Evolutionary conservation across 2,113 vertebrate genomes (phyloP).

Genomic region (Vimba vimba): DNA sequence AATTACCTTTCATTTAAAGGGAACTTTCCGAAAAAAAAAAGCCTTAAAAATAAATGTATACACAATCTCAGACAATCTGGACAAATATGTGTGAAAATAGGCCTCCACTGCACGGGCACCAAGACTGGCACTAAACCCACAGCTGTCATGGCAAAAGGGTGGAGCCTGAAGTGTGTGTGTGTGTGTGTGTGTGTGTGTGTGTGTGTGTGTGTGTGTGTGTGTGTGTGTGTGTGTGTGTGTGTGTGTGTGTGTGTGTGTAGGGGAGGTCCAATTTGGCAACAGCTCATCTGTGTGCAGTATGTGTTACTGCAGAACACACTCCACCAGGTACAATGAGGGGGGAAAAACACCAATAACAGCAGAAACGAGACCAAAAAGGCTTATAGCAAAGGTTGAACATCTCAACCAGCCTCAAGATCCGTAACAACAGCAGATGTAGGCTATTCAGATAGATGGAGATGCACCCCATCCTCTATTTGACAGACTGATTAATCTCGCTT

Average conservation of each 20-base stretch:
- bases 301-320: slow-evolving; percentile 30
- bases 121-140: slow-evolving; percentile 32
- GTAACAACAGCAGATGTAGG: not conserved
- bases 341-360: not conserved
- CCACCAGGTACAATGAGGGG: not conserved
- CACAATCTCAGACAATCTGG: not conserved
- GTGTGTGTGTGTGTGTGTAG: not conserved
- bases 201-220: slow-evolving; percentile 1
- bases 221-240: not conserved
- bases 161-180: slow-evolving; percentile 17
- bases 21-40: not conserved
- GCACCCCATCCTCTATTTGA: slow-evolving; percentile 5
- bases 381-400: not conserved
- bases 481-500: not conserved
- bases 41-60: not conserved
- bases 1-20: too few species aligned
- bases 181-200: slow-evolving; percentile 2
- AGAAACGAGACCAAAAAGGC: not conserved
- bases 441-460: slow-evolving; percentile 6
- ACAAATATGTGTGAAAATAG: not conserved
- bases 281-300: slow-evolving; percentile 36
- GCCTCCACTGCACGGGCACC: not conserved
- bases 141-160: slow-evolving; percentile 39
- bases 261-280: slow-evolving; percentile 18
- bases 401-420: not conserved